A percentile compares a stretch with the other conserved stretches of the same genome.
These are phyloP conservation scores for Procavia capensis DNA, from an alignment of 2,113 vertebrate genomes.

Conservation along the genomic window DNA sequence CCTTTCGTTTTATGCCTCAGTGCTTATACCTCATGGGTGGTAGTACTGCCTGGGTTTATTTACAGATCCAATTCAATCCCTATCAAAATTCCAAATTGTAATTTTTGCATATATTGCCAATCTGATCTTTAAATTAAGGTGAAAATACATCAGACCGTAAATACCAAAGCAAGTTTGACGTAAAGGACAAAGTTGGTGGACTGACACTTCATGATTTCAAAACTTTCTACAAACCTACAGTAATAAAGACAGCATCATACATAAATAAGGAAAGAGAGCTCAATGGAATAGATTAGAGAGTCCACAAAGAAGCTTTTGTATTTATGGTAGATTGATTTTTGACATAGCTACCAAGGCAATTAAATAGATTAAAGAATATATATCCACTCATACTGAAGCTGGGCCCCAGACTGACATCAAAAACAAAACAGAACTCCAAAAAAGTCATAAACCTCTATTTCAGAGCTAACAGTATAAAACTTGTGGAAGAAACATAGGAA, in stretches of 20 bases:
- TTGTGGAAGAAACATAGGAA: neutral
- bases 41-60: neutral
- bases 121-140: neutral
- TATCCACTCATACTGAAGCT: no score
- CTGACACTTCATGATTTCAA: neutral
- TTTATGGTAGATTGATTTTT: neutral
- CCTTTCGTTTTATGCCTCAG: no score
- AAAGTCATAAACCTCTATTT: no score
- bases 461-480: no score
- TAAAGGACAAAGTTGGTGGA: neutral
- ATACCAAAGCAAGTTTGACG: neutral
- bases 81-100: neutral
- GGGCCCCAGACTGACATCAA: no score
- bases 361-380: no score
- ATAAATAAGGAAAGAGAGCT: neutral
- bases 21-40: no score
- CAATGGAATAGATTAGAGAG: neutral
- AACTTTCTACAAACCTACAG: neutral
- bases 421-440: no score
- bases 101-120: neutral
- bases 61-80: neutral
- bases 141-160: neutral
- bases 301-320: neutral
- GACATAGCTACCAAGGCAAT: neutral
- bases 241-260: neutral